phyloP scores from a whole-genome alignment of 2,113 vertebrate species.

The Furnarius figulus region DNA sequence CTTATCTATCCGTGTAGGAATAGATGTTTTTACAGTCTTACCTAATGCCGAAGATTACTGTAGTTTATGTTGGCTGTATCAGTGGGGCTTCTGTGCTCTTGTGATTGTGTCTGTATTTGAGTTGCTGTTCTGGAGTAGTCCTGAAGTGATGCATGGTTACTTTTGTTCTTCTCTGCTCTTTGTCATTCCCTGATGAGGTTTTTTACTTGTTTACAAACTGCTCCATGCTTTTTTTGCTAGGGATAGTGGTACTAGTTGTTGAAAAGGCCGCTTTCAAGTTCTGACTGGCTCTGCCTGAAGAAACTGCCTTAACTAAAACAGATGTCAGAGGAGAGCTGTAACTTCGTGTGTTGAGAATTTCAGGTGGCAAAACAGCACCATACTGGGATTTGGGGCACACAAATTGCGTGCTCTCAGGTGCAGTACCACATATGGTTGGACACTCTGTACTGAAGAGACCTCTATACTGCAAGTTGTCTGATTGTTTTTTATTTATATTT shows the following conservation, averaged over 20 bases:
- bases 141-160: background rate
- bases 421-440: background rate
- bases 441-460: background rate
- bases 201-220: background rate
- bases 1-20: background rate
- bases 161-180: background rate
- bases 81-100: background rate
- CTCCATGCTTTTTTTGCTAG: background rate
- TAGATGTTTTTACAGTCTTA: background rate
- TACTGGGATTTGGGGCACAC: background rate
- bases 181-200: background rate
- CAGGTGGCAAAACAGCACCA: background rate
- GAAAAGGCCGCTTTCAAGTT: background rate
- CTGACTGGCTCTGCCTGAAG: background rate
- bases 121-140: background rate
- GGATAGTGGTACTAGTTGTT: background rate
- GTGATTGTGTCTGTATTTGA: background rate
- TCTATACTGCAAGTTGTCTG: background rate
- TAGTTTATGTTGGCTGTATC: background rate
- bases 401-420: background rate
- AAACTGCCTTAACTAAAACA: background rate
- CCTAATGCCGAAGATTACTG: background rate
- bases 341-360: background rate
- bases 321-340: background rate
- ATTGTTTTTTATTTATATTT: background rate